These are phyloP conservation scores for Malacoraja senta DNA, from an alignment of 2,797 vertebrate species.

Conservation along the genomic window DNA sequence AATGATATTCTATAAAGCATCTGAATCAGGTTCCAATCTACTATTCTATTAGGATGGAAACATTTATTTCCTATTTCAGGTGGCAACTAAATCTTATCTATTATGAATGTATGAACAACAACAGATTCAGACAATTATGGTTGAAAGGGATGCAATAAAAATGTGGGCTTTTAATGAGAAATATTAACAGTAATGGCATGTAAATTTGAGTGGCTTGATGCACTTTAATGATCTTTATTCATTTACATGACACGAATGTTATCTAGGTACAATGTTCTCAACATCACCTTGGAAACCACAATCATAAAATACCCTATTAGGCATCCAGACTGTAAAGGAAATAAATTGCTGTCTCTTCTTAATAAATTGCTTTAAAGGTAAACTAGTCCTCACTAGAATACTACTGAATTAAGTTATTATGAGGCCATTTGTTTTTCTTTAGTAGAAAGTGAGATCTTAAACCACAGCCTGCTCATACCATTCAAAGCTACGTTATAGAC, in stretches of 20 bases:
- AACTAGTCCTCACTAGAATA: conserved; percentile 59
- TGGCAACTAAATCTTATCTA: conserved; percentile 47
- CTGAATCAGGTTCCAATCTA: conserved; percentile 26
- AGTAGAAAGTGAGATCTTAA: conserved; percentile 24
- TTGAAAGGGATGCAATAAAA: conserved; percentile 49
- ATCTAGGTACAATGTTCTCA: conserved; percentile 57
- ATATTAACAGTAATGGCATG: conserved; percentile 72
- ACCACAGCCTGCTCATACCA: neutral
- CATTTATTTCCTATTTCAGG: neutral
- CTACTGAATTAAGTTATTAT: conserved; percentile 45
- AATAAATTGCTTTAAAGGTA: conserved; percentile 60
- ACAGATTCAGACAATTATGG: conserved; percentile 66
- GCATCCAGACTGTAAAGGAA: conserved; percentile 49
- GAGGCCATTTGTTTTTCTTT: neutral
- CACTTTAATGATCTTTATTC: conserved; percentile 55
- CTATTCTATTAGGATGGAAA: conserved; percentile 12
- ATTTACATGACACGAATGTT: conserved; percentile 55
- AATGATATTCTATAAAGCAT: conserved; percentile 31
- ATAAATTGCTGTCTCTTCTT: conserved; percentile 62
- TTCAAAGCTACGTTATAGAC: neutral
- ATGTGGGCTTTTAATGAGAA: conserved; percentile 56
- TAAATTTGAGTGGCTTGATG: conserved; percentile 57
- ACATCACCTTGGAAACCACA: conserved; percentile 64
- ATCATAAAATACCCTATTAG: conserved; percentile 53
- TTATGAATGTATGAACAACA: conserved; percentile 51